These are phyloP conservation scores for Pachyrhynchus sulphureomaculatus DNA, from an alignment of 1,140 invertebrate species.

Conservation along the genomic window DNA sequence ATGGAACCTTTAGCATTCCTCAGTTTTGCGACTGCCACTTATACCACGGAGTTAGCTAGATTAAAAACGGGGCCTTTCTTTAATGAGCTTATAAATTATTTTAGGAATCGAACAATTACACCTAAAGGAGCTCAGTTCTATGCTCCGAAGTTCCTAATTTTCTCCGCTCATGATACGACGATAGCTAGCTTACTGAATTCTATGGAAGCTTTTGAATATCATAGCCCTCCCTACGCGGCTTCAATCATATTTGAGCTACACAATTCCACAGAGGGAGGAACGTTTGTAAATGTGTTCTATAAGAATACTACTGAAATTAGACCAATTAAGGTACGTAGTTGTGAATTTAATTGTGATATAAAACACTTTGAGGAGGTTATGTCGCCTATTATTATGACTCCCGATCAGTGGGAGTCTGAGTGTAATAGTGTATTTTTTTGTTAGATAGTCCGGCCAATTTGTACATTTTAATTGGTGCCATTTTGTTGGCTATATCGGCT, in stretches of 20 bases:
- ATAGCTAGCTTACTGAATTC: conserved; percentile 74
- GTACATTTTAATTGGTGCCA: conserved; percentile 13
- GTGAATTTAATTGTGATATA: conserved; percentile 60
- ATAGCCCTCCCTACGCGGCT: conserved; percentile 72
- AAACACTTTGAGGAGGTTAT: conserved; percentile 54
- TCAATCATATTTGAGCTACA: conserved; percentile 72
- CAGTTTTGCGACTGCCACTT: conserved; percentile 55
- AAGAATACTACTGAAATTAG: conserved; percentile 60
- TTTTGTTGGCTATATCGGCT: conserved; percentile 4
- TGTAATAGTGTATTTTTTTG: conserved; percentile 32
- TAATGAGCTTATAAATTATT: conserved; percentile 40
- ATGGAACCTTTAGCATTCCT: conserved; percentile 56
- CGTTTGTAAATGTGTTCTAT: conserved; percentile 59
- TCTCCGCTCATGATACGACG: conserved; percentile 83
- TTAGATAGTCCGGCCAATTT: conserved; percentile 12
- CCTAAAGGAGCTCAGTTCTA: conserved; percentile 5
- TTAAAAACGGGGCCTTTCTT: conserved; percentile 66
- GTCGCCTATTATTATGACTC: conserved; percentile 33
- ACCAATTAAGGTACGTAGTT: conserved; percentile 61
- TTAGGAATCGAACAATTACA: conserved; percentile 32
- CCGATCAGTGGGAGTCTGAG: conserved; percentile 40
- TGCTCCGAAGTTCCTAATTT: conserved; percentile 66
- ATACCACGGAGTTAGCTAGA: conserved; percentile 56
- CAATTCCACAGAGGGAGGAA: conserved; percentile 43
- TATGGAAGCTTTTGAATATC: conserved; percentile 70